Conservation (phyloP, 2,113 vertebrate genomes). For the Donacobius atricapilla region DNA sequence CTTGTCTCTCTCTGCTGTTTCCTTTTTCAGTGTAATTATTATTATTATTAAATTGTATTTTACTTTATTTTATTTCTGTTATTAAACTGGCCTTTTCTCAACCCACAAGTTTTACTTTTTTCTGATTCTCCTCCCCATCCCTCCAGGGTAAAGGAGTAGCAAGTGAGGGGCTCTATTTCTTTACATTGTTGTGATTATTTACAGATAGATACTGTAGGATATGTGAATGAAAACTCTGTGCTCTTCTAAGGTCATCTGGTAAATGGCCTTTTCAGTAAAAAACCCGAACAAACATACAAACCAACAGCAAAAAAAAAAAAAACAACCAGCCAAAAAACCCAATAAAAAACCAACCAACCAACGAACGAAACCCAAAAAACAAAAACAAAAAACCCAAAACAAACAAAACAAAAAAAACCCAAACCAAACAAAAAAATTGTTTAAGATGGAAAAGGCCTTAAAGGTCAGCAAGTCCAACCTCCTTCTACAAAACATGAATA, state of each 20-base stretch:
- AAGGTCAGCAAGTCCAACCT: accelerated
- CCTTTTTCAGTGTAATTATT: background rate
- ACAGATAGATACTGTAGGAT: background rate
- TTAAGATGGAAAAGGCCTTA: background rate
- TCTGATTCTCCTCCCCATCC: background rate
- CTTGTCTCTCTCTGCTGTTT: background rate
- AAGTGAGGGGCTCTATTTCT: background rate
- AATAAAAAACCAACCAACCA: too few relatives aligned
- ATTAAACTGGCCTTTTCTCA: background rate
- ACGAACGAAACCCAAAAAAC: too few relatives aligned
- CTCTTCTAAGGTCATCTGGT: background rate
- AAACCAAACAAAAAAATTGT: background rate
- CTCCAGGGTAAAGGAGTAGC: too few relatives aligned
- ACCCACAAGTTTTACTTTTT: background rate
- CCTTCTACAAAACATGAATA: background rate
- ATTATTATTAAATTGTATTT: background rate
- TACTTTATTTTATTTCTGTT: background rate
- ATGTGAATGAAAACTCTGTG: background rate
- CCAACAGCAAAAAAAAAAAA: too few relatives aligned
- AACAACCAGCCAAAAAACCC: too few relatives aligned
- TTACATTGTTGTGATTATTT: background rate
- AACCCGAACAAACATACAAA: background rate
- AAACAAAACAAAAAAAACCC: background rate
- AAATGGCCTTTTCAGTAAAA: background rate
- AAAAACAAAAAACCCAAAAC: background rate